These are phyloP conservation scores for Sebastes minor DNA, from an alignment of 2,797 vertebrate species.

Conservation along the genomic window DNA sequence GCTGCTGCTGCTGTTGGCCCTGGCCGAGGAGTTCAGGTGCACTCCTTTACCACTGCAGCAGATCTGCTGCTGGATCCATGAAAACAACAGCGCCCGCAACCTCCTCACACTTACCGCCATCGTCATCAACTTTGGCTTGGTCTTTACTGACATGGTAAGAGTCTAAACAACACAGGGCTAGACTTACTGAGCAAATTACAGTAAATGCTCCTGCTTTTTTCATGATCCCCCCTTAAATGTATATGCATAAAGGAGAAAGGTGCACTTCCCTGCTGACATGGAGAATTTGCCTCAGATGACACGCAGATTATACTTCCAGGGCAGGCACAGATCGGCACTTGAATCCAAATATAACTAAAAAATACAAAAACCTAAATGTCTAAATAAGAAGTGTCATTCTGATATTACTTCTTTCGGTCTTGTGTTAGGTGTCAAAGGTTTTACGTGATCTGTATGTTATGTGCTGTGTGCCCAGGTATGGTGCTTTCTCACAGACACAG, in stretches of 20 bases:
- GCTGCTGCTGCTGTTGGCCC: constrained; percentile 75
- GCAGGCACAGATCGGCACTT: neutral
- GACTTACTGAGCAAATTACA: neutral
- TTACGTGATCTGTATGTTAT: neutral
- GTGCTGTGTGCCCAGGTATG: constrained; percentile 68
- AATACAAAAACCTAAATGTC: neutral
- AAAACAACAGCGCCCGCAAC: constrained; percentile 82
- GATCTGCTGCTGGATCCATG: constrained; percentile 83
- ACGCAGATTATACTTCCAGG: neutral
- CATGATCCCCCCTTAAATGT: neutral
- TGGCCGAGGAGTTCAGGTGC: constrained; percentile 81
- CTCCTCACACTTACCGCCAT: constrained; percentile 80
- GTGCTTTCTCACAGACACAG: constrained; percentile 68
- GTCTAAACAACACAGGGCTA: neutral
- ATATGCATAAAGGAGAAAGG: neutral
- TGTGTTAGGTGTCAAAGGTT: neutral
- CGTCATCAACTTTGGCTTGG: constrained; percentile 76
- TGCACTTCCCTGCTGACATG: neutral
- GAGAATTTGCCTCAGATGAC: neutral
- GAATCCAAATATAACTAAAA: neutral
- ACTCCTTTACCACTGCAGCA: constrained; percentile 71
- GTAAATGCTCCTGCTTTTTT: neutral
- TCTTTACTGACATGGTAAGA: constrained; percentile 79
- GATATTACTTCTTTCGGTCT: neutral
- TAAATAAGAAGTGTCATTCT: neutral